These are phyloP conservation scores for Sebastes fasciatus DNA, from an alignment of 2,113 vertebrate species.

Conservation along the genomic window DNA sequence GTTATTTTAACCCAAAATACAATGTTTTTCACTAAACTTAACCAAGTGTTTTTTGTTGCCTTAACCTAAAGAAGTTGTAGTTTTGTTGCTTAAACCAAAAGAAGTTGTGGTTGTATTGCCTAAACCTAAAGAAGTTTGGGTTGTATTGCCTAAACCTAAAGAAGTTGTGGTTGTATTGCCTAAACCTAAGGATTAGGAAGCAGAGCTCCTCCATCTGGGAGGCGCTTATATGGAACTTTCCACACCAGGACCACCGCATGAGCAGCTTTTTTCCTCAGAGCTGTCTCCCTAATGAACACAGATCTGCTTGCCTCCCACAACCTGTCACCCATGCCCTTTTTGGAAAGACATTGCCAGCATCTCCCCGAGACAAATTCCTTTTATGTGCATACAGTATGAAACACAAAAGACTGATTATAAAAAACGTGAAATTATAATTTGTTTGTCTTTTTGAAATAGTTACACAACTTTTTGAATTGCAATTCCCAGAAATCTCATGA, in stretches of 20 bases:
- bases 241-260: not conserved
- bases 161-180: too few relatives aligned
- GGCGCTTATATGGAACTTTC: conserved; percentile 20
- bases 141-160: too few relatives aligned
- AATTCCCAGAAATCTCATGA: not conserved
- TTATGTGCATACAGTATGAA: not conserved
- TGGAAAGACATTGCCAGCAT: not conserved
- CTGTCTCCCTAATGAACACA: conserved; percentile 28
- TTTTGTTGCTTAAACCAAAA: too few relatives aligned
- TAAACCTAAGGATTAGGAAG: conserved; percentile 3
- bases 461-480: not conserved
- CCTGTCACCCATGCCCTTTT: not conserved
- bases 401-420: not conserved
- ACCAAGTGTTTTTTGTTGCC: too few relatives aligned
- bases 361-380: not conserved
- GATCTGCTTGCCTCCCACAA: not conserved
- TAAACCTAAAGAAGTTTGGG: too few relatives aligned
- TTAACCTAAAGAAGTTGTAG: too few relatives aligned
- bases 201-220: not conserved
- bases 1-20: too few relatives aligned
- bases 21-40: too few relatives aligned
- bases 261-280: not conserved
- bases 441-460: not conserved
- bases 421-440: not conserved
- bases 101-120: too few relatives aligned